phyloP scores from a whole-genome alignment of 2,797 vertebrate species.

The Monodelphis domestica region DNA sequence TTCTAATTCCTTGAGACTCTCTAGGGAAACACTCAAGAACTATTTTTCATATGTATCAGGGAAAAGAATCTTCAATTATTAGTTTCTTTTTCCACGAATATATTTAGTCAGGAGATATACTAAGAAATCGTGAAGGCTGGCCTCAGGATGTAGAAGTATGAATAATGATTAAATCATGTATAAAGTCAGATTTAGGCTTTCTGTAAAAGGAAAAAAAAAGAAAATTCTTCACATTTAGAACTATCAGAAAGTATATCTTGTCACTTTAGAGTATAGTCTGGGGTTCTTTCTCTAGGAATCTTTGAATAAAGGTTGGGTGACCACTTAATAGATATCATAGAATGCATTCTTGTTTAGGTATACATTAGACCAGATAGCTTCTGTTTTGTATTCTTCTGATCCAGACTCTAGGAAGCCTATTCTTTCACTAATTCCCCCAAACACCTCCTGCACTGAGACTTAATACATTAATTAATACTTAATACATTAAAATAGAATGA shows the following conservation, averaged over 20 bases:
- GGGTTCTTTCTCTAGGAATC: background rate
- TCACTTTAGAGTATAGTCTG: background rate
- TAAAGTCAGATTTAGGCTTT: background rate
- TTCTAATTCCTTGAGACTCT: background rate
- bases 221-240: no score
- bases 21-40: background rate
- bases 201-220: background rate
- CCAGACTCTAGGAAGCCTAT: no score
- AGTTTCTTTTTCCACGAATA: background rate
- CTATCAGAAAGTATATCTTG: background rate
- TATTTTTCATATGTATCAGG: no score
- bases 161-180: background rate
- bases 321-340: no score
- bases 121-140: background rate
- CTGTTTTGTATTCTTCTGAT: no score
- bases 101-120: background rate
- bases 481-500: no score
- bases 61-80: background rate
- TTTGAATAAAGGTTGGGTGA: no score
- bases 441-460: no score
- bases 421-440: no score
- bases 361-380: no score
- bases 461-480: no score
- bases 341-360: no score
- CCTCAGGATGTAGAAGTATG: background rate